Evolutionary conservation across 2,113 vertebrate genomes (phyloP).

Genomic region (Agelaius phoeniceus): DNA sequence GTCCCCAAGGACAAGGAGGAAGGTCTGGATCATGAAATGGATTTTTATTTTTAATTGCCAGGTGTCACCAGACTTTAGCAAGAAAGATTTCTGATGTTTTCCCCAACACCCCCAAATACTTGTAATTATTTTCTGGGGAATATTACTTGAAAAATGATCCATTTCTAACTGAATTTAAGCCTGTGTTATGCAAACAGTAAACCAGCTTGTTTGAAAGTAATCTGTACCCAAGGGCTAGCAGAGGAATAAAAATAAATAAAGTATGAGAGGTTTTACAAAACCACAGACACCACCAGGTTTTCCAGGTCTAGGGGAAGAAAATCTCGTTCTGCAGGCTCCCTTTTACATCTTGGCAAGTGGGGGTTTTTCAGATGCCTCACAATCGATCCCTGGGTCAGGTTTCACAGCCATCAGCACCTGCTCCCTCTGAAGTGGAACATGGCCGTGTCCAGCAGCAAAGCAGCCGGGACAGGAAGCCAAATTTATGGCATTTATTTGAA

Average conservation of each 20-base stretch:
- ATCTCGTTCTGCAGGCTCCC: background rate
- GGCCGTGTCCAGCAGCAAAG: background rate
- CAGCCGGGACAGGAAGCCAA: background rate
- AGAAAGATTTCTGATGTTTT: conserved; percentile 35
- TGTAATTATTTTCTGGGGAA: conserved; percentile 57
- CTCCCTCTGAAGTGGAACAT: background rate
- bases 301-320: conserved; percentile 26
- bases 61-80: conserved; percentile 34
- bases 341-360: background rate
- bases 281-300: conserved; percentile 53
- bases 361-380: background rate
- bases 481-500: background rate
- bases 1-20: conserved; percentile 30
- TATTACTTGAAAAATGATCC: conserved; percentile 51
- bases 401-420: conserved; percentile 11
- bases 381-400: background rate
- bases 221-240: conserved; percentile 54
- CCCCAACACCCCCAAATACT: conserved; percentile 6
- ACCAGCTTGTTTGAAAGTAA: conserved; percentile 60
- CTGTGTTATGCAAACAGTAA: conserved; percentile 60
- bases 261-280: conserved; percentile 52
- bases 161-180: conserved; percentile 51
- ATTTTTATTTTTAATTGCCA: conserved; percentile 62
- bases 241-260: conserved; percentile 61
- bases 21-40: conserved; percentile 19